These are phyloP conservation scores for Thysanoteuthis rhombus DNA, from an alignment of 2,888 invertebrate species.

Conservation along the genomic window DNA sequence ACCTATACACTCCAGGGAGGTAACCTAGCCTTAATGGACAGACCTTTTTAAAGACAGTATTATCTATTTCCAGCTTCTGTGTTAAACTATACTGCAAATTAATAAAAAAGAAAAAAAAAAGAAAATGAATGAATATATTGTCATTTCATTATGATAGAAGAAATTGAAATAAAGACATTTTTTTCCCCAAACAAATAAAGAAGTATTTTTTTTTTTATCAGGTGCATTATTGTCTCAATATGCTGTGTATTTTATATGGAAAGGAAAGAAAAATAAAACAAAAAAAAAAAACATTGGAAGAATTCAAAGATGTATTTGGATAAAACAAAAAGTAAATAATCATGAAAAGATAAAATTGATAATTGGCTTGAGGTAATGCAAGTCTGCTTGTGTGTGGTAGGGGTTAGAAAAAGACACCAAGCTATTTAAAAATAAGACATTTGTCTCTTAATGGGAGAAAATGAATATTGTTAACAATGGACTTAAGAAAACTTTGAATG, in stretches of 20 bases:
- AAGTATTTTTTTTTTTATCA: neutral
- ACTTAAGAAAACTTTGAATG: neutral
- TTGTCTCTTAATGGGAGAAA: conserved; percentile 1
- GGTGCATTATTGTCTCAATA: neutral
- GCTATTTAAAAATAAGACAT: neutral
- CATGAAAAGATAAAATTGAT: neutral
- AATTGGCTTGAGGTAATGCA: neutral
- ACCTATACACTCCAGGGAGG: neutral
- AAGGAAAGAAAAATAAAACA: neutral
- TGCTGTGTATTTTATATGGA: neutral
- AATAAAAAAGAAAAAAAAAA: neutral
- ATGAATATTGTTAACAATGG: neutral
- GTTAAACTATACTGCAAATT: neutral
- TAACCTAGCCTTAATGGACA: neutral
- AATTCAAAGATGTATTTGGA: neutral
- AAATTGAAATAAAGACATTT: neutral
- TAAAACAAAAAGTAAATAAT: neutral
- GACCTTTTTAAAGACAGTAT: neutral
- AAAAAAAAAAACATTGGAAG: neutral
- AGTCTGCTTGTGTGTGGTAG: neutral
- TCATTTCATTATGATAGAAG: neutral
- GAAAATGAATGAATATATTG: neutral
- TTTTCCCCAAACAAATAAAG: neutral
- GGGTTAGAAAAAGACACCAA: neutral
- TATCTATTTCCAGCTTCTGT: neutral